Evolutionary conservation across 2,888 invertebrate genomes (phyloP), one percentile per base, ranked within the genome.

Genomic region (Leptopilina myrica): DNA sequence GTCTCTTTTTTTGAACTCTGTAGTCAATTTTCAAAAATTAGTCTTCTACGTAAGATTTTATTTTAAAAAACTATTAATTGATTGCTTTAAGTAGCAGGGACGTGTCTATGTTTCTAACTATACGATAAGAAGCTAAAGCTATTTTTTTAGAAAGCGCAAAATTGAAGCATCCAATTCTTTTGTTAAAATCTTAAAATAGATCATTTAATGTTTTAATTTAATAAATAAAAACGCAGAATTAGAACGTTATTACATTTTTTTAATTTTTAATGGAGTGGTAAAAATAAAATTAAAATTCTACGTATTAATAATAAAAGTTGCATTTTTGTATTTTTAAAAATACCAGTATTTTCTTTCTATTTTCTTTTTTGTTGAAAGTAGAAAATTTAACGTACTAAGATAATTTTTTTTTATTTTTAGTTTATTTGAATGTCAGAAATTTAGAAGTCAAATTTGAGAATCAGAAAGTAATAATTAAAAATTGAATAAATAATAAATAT

Each of bases 301-400:
- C 9, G 20, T 5, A 62, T 15, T 59, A 62, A 62, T 9, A 62
- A 62, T 62, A 62, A 62, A 62, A 62, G 62, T 62, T 62, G 62
- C 62, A 62, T 62, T 62, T 43, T 43, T 5, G 3, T 33, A 33
- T 33, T 33, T 33, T 33, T 33, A 33, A 33, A 33, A 33, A 33
- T 33, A 33, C 4, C 33, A 33, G 33, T 33, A 33, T 33, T 33
- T 33, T 33, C 4, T 33, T 33, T 33, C 2, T 33, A 4, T 33
- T 33, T 4, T 4, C 4, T 33, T 33, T 33, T 33, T 33, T 33
- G 33, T 33, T 33, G 33, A 33, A 33, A 33, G 33, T 33, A 33
- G 33, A 33, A 33, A 33, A 33, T 33, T 33, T 33, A 1, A 4
- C 33, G 33, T 33, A 4, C 33, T 33, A 33, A 33, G 33, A 33